phyloP scores from a whole-genome alignment of 2,797 vertebrate genomes.

The Anas acuta region DNA sequence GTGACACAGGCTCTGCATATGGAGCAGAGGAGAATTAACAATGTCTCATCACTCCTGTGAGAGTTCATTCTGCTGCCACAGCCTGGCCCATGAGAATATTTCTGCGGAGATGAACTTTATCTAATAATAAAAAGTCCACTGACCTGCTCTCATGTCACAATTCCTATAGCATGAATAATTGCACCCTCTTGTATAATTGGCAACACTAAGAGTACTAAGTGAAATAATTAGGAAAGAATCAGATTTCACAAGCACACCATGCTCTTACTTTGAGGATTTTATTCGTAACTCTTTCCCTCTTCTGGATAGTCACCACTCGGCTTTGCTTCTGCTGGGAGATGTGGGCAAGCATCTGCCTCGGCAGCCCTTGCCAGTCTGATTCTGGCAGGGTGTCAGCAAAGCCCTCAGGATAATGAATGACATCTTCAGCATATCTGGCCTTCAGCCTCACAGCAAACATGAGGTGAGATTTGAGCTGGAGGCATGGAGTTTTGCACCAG shows the following conservation, averaged over 20 bases:
- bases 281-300: background rate
- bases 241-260: background rate
- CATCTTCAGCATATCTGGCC: background rate
- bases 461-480: background rate
- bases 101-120: slow-evolving; percentile 59
- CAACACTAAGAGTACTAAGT: slow-evolving; percentile 57
- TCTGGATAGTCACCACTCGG: background rate
- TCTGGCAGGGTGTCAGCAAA: slow-evolving; percentile 54
- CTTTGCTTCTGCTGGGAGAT: slow-evolving; percentile 22
- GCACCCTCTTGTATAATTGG: slow-evolving; percentile 59
- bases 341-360: slow-evolving; percentile 42
- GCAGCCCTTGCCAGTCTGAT: slow-evolving; percentile 42
- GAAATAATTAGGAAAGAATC: slow-evolving; percentile 68
- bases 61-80: slow-evolving; percentile 28
- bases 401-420: background rate
- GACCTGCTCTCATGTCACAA: slow-evolving; percentile 39
- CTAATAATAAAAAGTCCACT: slow-evolving; percentile 59
- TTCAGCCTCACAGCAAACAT: background rate
- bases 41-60: slow-evolving; percentile 34
- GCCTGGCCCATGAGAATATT: slow-evolving; percentile 47
- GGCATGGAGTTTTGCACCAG: background rate
- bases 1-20: background rate
- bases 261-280: slow-evolving; percentile 36
- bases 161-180: slow-evolving; percentile 56
- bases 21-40: slow-evolving; percentile 11